These are phyloP conservation scores for Macropis europaea DNA, from an alignment of 2,888 invertebrate genomes.

Conservation along the genomic window DNA sequence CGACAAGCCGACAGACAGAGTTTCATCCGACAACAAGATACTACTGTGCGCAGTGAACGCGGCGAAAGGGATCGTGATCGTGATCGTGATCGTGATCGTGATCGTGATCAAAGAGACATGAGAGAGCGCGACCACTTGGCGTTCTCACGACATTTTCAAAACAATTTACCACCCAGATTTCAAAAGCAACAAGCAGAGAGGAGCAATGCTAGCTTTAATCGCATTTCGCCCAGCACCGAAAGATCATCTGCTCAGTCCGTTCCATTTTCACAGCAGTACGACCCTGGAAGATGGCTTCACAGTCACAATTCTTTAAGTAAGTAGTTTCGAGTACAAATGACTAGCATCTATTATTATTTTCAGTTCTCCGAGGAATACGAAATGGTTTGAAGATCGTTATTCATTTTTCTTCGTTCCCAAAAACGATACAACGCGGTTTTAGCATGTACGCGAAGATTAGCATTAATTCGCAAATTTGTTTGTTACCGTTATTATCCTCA, in stretches of 20 bases:
- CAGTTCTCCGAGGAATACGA: too few relatives aligned
- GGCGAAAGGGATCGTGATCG: constrained; percentile 72
- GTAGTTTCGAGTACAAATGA: constrained; percentile 33
- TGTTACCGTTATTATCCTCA: background rate
- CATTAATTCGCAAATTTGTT: too few relatives aligned
- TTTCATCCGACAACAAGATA: constrained; percentile 62
- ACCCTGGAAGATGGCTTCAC: constrained; percentile 76
- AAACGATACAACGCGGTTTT: too few relatives aligned
- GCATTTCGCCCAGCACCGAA: constrained; percentile 75
- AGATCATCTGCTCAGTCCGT: constrained; percentile 67
- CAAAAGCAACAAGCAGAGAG: constrained; percentile 87
- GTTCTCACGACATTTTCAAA: constrained; percentile 89
- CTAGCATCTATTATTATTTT: background rate
- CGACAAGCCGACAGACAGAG: constrained; percentile 55
- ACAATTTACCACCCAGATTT: constrained; percentile 92
- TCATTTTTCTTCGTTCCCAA: background rate
- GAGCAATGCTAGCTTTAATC: constrained; percentile 66
- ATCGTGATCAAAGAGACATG: constrained; percentile 78
- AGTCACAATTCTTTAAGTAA: constrained; percentile 72
- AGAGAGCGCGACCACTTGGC: constrained; percentile 79
- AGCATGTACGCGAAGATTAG: too few relatives aligned
- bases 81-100: constrained; percentile 70
- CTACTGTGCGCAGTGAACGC: constrained; percentile 55
- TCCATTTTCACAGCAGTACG: constrained; percentile 76
- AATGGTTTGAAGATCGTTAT: background rate